Evolutionary conservation across 2,797 vertebrate species (phyloP), one percentile per base, ranked within the genome.

Genomic region (Lepus oiostolus): DNA sequence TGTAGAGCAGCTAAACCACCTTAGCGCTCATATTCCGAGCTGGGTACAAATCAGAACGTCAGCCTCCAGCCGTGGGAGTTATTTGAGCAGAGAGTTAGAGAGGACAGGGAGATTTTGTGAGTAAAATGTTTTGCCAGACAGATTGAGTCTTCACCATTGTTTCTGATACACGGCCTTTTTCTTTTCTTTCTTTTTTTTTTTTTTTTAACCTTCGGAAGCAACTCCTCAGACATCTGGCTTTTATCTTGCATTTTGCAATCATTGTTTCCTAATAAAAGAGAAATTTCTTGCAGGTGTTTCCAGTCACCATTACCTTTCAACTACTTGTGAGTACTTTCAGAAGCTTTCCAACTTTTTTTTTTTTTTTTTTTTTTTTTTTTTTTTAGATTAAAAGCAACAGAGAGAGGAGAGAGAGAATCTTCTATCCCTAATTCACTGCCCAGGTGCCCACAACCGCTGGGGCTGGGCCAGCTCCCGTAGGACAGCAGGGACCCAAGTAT

Each of bases 211-310:
- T 77, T 54, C 83, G 58, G 75, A 91, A 96, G 88, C 82, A 91
- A 83, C 72, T 94, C 88, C 24, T 76, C 24, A 90, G 90, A 92
- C 94, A 90, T 92, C 90, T 94, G 95, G 35, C 60, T 93, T 95
- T 94, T 82, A 92, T 86, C 88, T 74, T 83, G 70, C 92, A 65
- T 89, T 84, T 76, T 84, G n/a, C 47, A 22, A 26, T 60, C 87
- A 35, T 75, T 90, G 90, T 92, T 93, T 94, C 86, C 94, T 94
- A 96, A 97, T 96, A 95, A 95, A 95, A 94, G 96, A 68, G 71
- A 62, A 24, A 92, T 83, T 80, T 83, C 80, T 84, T 92, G 88
- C 96, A 96, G 94, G 85, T 97, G 96, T 65, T 71, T 79, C 85
- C 90, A 92, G 65, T 97, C 90, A 88, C 79, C 67, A 11, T 42